A percentile compares a stretch with the other conserved stretches of the same genome.
Conservation (phyloP, 2,797 vertebrate genomes). For the Galago senegalensis region DNA sequence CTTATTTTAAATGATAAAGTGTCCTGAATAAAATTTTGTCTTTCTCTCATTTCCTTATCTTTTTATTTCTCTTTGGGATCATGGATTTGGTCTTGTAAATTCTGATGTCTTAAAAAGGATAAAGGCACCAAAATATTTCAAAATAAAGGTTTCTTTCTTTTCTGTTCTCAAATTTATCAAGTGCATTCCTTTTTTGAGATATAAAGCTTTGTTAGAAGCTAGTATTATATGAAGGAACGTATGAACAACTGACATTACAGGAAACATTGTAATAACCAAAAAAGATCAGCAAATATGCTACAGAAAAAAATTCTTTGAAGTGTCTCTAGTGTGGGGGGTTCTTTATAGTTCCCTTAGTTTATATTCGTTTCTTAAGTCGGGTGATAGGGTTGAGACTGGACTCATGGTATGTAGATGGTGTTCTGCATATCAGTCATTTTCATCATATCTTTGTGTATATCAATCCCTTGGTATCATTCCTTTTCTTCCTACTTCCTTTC, state of each 20-base stretch:
- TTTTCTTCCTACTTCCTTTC: constrained; percentile 41
- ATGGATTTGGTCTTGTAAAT: background rate
- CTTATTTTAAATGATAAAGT: constrained; percentile 4
- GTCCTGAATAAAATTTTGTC: background rate
- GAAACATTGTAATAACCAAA: constrained; percentile 7
- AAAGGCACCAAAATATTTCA: background rate
- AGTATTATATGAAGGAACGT: background rate
- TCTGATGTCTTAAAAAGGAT: background rate
- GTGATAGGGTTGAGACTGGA: constrained; percentile 9
- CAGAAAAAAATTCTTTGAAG: background rate
- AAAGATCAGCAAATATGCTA: background rate
- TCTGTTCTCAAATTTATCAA: background rate
- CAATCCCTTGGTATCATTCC: no score
- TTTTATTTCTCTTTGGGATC: background rate
- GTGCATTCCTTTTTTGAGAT: background rate
- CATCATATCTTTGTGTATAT: no score
- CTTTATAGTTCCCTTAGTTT: background rate
- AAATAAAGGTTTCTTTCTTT: background rate
- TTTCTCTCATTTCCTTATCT: background rate
- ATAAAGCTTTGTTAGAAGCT: background rate
- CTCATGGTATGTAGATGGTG: constrained; percentile 71
- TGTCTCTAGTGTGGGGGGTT: background rate
- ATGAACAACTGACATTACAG: background rate
- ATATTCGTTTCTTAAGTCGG: constrained; percentile 41
- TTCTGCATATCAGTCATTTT: constrained; percentile 71